A percentile compares a stretch with the other conserved stretches of the same genome.
Evolutionary conservation across 2,888 invertebrate genomes (phyloP).

Genomic region (Nomada ferruginata): DNA sequence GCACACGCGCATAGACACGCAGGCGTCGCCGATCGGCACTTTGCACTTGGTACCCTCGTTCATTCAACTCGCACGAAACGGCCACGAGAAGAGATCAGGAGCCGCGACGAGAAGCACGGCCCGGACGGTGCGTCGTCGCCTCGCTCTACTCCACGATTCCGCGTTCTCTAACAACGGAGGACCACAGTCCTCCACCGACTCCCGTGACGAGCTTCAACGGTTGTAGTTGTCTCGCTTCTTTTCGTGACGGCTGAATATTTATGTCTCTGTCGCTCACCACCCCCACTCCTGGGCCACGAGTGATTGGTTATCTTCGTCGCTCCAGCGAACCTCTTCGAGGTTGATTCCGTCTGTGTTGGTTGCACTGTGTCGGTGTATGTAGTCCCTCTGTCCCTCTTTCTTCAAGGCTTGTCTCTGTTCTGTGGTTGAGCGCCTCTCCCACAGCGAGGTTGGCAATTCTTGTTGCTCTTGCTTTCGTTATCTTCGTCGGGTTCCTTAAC

Average conservation of each 20-base stretch:
- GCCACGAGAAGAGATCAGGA: conserved; percentile 36
- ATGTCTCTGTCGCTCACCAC: conserved; percentile 5
- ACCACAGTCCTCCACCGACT: conserved; percentile 61
- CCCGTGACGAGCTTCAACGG: conserved; percentile 39
- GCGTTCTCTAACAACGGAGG: conserved; percentile 53
- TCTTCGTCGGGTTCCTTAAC: conserved; percentile 16
- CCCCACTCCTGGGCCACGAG: conserved; percentile 11
- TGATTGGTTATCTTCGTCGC: conserved; percentile 22
- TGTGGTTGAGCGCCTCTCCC: neutral
- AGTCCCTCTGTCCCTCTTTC: neutral
- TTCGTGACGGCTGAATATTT: neutral
- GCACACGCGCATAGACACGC: conserved; percentile 95
- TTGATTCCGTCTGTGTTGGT: neutral
- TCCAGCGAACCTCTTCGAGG: neutral
- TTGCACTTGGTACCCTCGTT: conserved; percentile 81
- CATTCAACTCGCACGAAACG: conserved; percentile 76
- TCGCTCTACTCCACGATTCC: conserved; percentile 64
- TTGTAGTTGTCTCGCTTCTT: conserved; percentile 7
- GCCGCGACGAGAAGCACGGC: conserved; percentile 52
- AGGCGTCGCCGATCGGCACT: conserved; percentile 81
- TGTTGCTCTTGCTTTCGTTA: neutral
- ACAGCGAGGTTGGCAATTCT: neutral
- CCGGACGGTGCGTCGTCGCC: conserved; percentile 61
- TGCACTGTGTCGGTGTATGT: neutral
- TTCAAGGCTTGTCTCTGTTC: neutral